phyloP scores from a whole-genome alignment of 2,113 vertebrate genomes.

The Tyto alba region DNA sequence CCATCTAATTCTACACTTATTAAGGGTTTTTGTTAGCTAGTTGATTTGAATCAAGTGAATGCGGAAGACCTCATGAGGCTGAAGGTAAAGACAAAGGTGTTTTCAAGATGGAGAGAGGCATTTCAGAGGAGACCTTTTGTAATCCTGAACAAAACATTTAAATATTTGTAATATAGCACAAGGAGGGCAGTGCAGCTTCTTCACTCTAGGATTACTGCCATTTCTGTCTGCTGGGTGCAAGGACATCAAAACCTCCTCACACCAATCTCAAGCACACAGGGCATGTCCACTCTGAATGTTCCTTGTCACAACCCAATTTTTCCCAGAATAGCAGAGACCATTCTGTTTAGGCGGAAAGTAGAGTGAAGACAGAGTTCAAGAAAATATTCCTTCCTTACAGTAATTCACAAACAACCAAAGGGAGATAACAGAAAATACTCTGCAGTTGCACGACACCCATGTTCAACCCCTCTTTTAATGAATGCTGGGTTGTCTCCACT shows the following conservation, averaged over 20 bases:
- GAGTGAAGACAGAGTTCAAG: neutral
- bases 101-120: neutral
- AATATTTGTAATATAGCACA: neutral
- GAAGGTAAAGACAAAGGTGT: neutral
- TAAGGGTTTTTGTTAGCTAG: neutral
- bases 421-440: neutral
- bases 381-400: neutral
- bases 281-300: neutral
- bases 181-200: neutral
- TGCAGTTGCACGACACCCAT: rapidly evolving
- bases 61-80: neutral
- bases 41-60: neutral
- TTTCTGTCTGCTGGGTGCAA: neutral
- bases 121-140: neutral
- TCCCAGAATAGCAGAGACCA: neutral
- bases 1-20: neutral
- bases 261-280: neutral
- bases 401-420: neutral
- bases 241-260: neutral
- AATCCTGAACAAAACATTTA: neutral
- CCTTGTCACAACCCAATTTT: neutral
- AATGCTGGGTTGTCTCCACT: neutral
- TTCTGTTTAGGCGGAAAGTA: neutral
- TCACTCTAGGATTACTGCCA: neutral
- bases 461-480: neutral